These are phyloP conservation scores for Heliconius hewitsoni DNA, from an alignment of 1,140 invertebrate species.

Conservation along the genomic window DNA sequence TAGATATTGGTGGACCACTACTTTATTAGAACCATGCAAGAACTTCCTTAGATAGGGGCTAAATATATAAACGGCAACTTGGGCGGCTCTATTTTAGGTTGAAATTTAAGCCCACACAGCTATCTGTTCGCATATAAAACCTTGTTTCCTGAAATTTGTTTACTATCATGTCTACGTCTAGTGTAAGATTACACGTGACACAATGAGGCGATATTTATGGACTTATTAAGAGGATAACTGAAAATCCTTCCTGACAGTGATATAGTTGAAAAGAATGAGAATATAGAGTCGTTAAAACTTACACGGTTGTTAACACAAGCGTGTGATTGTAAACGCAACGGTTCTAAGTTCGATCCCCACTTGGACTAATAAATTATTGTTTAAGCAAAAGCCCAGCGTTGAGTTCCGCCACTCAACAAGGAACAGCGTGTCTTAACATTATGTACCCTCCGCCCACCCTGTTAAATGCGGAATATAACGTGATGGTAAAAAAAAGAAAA, in stretches of 20 bases:
- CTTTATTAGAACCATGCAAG: not conserved
- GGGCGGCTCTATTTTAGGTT: conserved; percentile 5
- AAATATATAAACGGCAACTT: conserved; percentile 5
- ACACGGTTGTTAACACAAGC: too few relatives aligned
- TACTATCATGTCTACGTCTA: conserved; percentile 16
- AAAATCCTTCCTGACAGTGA: conserved; percentile 20
- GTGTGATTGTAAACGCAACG: too few relatives aligned
- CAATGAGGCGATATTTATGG: conserved; percentile 30
- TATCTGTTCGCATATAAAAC: not conserved
- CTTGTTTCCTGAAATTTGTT: conserved; percentile 14
- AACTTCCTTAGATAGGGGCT: not conserved
- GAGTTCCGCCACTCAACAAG: too few relatives aligned
- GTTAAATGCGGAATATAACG: too few relatives aligned
- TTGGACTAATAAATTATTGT: too few relatives aligned
- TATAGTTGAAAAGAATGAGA: conserved; percentile 18
- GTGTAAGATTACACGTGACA: conserved; percentile 27
- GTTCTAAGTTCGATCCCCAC: too few relatives aligned
- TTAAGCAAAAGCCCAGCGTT: too few relatives aligned
- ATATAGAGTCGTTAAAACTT: too few relatives aligned
- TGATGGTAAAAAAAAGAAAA: too few relatives aligned
- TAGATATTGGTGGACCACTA: not conserved
- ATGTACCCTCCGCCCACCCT: too few relatives aligned
- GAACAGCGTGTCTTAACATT: too few relatives aligned
- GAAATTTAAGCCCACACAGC: not conserved
- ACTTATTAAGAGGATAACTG: conserved; percentile 25